Evolutionary conservation across 2,888 invertebrate species (phyloP).

Genomic region (Yponomeuta malinellus): DNA sequence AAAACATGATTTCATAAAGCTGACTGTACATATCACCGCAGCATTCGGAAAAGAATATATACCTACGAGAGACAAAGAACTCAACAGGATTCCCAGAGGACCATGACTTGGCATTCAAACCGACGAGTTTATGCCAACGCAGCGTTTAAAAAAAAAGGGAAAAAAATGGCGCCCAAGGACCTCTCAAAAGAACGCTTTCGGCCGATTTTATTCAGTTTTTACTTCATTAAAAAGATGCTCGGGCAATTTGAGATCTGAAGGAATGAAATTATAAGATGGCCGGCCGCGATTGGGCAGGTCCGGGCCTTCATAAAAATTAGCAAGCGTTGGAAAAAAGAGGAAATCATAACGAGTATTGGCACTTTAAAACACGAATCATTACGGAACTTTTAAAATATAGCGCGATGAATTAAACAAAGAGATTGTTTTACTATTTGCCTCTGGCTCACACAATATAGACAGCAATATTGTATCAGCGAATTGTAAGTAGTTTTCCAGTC

Average conservation of each 20-base stretch:
- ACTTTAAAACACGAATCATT: not conserved
- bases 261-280: constrained; percentile 12
- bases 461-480: too few relatives aligned
- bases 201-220: constrained; percentile 13
- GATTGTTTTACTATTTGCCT: too few relatives aligned
- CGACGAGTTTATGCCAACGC: constrained; percentile 8
- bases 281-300: constrained; percentile 6
- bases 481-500: too few relatives aligned
- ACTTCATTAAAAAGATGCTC: constrained; percentile 14
- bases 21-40: not conserved
- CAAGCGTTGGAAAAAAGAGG: constrained; percentile 1
- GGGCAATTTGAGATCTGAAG: constrained; percentile 7
- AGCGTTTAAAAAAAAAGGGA: constrained; percentile 8
- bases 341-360: constrained; percentile 8
- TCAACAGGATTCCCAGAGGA: constrained; percentile 8
- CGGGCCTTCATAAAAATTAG: constrained; percentile 5
- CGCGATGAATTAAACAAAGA: too few relatives aligned
- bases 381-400: not conserved
- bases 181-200: constrained; percentile 8
- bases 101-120: constrained; percentile 13
- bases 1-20: not conserved
- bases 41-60: not conserved
- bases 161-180: constrained; percentile 8
- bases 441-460: too few relatives aligned
- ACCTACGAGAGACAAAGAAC: not conserved